phyloP scores from a whole-genome alignment of 2,888 invertebrate genomes.

The Molanna angustata region DNA sequence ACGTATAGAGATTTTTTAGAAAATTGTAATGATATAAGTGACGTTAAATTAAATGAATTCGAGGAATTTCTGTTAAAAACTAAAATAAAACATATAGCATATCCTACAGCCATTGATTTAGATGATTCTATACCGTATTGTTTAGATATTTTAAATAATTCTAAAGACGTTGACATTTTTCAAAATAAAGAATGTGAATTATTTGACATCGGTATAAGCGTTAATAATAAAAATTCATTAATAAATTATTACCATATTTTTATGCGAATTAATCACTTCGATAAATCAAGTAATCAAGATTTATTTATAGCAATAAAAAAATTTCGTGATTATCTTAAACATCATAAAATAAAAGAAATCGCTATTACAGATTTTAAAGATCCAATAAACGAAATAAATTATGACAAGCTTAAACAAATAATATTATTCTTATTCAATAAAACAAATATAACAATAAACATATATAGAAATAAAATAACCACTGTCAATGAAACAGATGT shows the following conservation, averaged over 20 bases:
- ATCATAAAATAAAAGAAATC: constrained; percentile 24
- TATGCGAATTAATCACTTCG: constrained; percentile 29
- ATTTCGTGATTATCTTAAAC: constrained; percentile 10
- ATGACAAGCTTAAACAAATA: constrained; percentile 30
- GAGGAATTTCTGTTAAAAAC: no score
- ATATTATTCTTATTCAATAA: constrained; percentile 32
- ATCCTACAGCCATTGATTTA: neutral
- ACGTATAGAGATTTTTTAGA: neutral
- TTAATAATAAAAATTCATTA: neutral
- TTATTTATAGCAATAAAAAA: constrained; percentile 30
- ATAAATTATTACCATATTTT: constrained; percentile 21
- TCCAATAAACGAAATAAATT: constrained; percentile 18
- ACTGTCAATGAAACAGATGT: constrained; percentile 7
- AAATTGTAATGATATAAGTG: neutral
- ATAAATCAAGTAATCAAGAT: constrained; percentile 32
- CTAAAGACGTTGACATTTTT: neutral
- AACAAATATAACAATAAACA: constrained; percentile 23
- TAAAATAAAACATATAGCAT: neutral
- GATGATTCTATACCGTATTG: neutral
- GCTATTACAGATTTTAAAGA: constrained; percentile 18
- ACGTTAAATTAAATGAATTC: no score
- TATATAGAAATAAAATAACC: constrained; percentile 24
- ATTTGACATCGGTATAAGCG: neutral
- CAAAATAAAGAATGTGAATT: neutral
- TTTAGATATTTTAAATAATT: constrained; percentile 1